phyloP scores from a whole-genome alignment of 2,888 invertebrate genomes.

The Eugnorisma glareosa region DNA sequence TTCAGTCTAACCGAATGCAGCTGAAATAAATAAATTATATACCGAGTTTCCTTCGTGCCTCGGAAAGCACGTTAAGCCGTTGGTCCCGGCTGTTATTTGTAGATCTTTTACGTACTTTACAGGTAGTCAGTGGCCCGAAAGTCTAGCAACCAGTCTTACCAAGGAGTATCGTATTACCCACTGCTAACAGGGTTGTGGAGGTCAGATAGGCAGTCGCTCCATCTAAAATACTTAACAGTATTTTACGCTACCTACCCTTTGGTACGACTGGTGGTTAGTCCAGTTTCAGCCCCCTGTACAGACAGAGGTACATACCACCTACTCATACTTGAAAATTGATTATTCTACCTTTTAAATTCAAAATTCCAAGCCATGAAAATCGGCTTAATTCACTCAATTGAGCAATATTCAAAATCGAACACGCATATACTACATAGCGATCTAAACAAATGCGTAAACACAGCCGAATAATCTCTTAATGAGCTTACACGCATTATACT shows the following conservation, averaged over 20 bases:
- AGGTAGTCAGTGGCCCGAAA: too few relatives aligned
- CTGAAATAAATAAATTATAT: too few relatives aligned
- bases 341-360: background rate
- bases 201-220: too few relatives aligned
- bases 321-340: background rate
- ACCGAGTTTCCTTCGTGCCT: too few relatives aligned
- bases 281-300: too few relatives aligned
- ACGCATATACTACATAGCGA: slow-evolving; percentile 16
- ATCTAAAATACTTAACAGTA: too few relatives aligned
- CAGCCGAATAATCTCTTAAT: slow-evolving; percentile 62
- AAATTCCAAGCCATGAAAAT: background rate
- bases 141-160: too few relatives aligned
- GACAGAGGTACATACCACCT: background rate
- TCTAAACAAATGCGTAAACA: slow-evolving; percentile 58
- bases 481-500: slow-evolving; percentile 63
- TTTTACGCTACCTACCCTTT: background rate
- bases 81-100: too few relatives aligned
- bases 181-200: too few relatives aligned
- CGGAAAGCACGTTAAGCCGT: too few relatives aligned
- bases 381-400: slow-evolving; percentile 27
- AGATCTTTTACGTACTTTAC: too few relatives aligned
- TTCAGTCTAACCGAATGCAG: background rate
- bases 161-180: too few relatives aligned
- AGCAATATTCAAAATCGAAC: slow-evolving; percentile 22
- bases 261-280: background rate